Percentiles rank a stretch among this genome's conserved stretches.
These are phyloP conservation scores for Manacus vitellinus DNA, from an alignment of 2,113 vertebrate genomes.

Conservation along the genomic window DNA sequence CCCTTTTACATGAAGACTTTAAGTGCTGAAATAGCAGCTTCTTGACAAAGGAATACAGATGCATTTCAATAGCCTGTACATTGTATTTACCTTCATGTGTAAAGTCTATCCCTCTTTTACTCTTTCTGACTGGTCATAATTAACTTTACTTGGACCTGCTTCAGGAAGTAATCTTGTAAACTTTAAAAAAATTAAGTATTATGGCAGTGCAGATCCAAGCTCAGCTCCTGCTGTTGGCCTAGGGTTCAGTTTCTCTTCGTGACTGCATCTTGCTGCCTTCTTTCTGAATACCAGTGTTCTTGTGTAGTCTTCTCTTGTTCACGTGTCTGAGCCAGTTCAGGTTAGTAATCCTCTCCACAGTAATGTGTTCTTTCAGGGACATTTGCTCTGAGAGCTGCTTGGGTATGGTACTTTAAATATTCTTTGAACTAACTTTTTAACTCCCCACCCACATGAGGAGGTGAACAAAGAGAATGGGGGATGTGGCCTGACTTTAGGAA, in stretches of 20 bases:
- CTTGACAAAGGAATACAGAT: not conserved
- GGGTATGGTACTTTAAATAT: not conserved
- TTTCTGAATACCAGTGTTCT: not conserved
- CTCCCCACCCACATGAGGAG: not conserved
- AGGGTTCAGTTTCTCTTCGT: not conserved
- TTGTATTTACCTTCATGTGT: not conserved
- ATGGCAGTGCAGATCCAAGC: not conserved
- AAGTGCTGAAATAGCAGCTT: not conserved
- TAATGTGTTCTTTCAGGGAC: not conserved
- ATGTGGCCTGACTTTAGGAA: not conserved
- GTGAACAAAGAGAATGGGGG: not conserved
- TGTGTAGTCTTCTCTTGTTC: not conserved
- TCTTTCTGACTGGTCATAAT: not conserved
- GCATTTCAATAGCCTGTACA: not conserved
- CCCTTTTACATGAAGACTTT: not conserved
- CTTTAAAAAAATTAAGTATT: not conserved
- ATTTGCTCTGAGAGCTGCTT: not conserved
- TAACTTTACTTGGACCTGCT: not conserved
- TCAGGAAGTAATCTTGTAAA: not conserved
- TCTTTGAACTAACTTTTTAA: not conserved
- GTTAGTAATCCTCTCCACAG: not conserved
- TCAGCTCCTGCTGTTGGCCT: not conserved
- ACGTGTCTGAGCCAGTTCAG: fast-evolving
- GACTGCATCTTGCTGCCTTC: not conserved
- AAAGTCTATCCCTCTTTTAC: not conserved